Evolutionary conservation across 1,140 invertebrate genomes (phyloP), one percentile per base, ranked within the genome.

Genomic region (Steinernema khuongi): DNA sequence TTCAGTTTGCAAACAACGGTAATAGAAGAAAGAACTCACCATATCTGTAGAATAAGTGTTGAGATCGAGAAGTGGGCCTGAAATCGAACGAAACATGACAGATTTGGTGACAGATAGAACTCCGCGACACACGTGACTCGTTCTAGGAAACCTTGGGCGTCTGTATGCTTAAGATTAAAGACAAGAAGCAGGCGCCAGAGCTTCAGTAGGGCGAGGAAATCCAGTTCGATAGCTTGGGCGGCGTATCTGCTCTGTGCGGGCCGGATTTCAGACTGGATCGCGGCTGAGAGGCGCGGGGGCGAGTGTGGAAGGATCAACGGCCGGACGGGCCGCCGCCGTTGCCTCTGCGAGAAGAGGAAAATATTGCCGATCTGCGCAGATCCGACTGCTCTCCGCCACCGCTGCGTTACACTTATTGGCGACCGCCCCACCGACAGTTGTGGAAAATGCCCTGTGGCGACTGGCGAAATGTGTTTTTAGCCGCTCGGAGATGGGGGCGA

Each of bases 311-410:
- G 50, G 7, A 11, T 41, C 7, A 41, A n/a, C 36, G 36, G n/a
- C n/a, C 36, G 36, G 36, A 41, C 7, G 36, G n/a, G 36, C n/a
- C 36, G 36, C 36, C 36, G 36, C 50, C 11, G 50, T 22, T 22
- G 50, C 26, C 50, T 22, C n/a, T n/a, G 36, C n/a, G 36, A 4
- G 50, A 22, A 60, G 50, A 11, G 26, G 50, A 60, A 60, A 60
- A 60, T 22, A 60, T 60, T 60, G 50, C 50, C 50, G 50, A 60
- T 60, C 50, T 60, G 50, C 50, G 50, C 50, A 60, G 50, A 60
- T 7, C 7, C 7, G 19, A 22, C 22, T 22, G 50, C 7, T 4
- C 2, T 14, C 14, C 7, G 50, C 26, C 26, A 60, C 50, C 7
- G 4, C 2, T 14, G 50, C 7, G 50, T 60, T 60, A 60, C 50